phyloP scores from a whole-genome alignment of 2,888 invertebrate species.

The Mesorhabditis spiculigera region DNA sequence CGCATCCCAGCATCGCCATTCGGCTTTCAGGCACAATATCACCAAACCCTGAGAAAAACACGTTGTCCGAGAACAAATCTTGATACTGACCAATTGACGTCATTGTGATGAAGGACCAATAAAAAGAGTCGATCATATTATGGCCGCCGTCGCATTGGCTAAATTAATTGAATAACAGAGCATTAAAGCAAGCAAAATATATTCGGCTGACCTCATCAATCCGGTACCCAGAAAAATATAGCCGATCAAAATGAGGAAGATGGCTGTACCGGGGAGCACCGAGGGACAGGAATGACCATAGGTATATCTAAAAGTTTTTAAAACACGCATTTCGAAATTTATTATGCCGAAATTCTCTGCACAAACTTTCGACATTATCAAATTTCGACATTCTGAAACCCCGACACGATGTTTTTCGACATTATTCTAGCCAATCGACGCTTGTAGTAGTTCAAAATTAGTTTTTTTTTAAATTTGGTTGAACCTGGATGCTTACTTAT shows the following conservation, averaged over 20 bases:
- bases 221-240: background rate
- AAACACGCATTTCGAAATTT: no score
- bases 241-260: background rate
- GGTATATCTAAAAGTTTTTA: background rate
- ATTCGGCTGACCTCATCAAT: background rate
- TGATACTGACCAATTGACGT: background rate
- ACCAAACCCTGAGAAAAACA: background rate
- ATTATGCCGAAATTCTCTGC: no score
- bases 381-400: no score
- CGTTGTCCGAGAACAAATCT: background rate
- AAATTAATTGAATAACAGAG: background rate
- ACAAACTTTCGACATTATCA: no score
- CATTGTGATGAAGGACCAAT: constrained; percentile 5
- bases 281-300: background rate
- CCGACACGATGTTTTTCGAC: no score
- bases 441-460: background rate
- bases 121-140: background rate
- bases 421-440: no score
- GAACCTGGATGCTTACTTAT: background rate
- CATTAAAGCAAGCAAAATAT: background rate
- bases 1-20: background rate
- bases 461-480: background rate
- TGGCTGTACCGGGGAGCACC: background rate
- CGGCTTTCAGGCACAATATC: constrained; percentile 1
- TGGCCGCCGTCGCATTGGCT: background rate